Conservation (phyloP, 2,888 invertebrate genomes). For the Cartodere bifasciata region DNA sequence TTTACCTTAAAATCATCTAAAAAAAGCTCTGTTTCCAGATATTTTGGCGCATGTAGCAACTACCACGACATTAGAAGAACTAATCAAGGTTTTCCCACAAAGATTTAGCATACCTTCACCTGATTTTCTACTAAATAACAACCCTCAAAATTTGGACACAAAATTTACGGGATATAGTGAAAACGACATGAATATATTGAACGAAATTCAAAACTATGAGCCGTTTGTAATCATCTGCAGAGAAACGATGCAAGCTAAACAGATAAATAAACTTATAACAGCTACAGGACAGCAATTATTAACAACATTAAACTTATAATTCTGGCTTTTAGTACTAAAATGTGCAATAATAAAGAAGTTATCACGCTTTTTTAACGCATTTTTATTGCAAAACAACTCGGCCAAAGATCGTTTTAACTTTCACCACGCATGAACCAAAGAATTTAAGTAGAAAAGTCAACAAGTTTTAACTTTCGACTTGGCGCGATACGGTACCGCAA, state of each 20-base stretch:
- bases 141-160: slow-evolving; percentile 6
- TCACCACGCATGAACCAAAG: no score
- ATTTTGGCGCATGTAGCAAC: slow-evolving; percentile 35
- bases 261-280: slow-evolving; percentile 45
- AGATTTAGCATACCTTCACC: slow-evolving; percentile 24
- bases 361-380: no score
- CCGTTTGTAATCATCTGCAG: slow-evolving; percentile 39
- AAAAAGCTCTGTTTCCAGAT: slow-evolving; percentile 29
- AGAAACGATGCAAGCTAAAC: slow-evolving; percentile 47
- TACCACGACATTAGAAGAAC: slow-evolving; percentile 33
- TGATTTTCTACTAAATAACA: slow-evolving; percentile 8
- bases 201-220: slow-evolving; percentile 34
- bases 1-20: slow-evolving; percentile 7
- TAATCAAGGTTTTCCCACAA: slow-evolving; percentile 35
- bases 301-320: slow-evolving; percentile 32
- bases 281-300: slow-evolving; percentile 45
- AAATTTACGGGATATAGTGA: neutral
- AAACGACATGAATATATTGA: slow-evolving; percentile 22
- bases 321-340: no score
- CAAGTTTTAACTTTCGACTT: no score
- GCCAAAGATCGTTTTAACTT: no score
- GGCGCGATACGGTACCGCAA: no score
- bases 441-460: no score
- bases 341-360: no score
- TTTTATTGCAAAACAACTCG: no score